Evolutionary conservation across 2,797 vertebrate genomes (phyloP), one percentile per base, ranked within the genome.

Genomic region (Nothura maculosa): DNA sequence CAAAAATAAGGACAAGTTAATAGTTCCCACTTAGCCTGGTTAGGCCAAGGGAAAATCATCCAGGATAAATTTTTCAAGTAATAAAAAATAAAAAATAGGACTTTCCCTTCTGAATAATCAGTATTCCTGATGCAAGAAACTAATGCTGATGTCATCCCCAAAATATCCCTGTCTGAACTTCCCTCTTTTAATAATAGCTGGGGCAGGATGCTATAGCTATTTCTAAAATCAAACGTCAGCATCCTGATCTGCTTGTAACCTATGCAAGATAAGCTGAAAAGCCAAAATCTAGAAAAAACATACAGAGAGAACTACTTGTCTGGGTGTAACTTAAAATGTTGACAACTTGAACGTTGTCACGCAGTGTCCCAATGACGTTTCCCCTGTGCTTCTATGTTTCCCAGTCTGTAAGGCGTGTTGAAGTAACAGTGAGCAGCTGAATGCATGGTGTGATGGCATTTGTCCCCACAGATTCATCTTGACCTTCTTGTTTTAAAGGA

Each of bases 341-440:
- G n/a, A 40, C 55, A 21, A 25, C 36, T 24, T 20, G 36, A 68
- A 16, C 68, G 20, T 16, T 12, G 5, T 9, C 25, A 58, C 19
- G 32, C 58, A 36, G 60, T 48, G 14, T 10, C 54, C 40, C 67
- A 75, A 4, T 6, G 30, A 43, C 0, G 0, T 28, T 61, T 42
- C 20, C 48, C 30, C 18, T 3, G 10, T 43, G 11, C 40, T 10
- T 16, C 62, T 54, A 3, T 42, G 34, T 15, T 68, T 32, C 27
- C 70, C n/a, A 40, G 16, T 12, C 43, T 20, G 7, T 45, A 63
- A 66, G 67, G 28, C 6, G 21, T 12, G 19, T 52, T 70, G 5
- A n/a, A 42, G 34, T 14, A 50, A 38, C 12, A 45, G 40, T 15
- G 32, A 77, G 36, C 60, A 61, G 69, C 30, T 4, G 28, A 52